phyloP scores from a whole-genome alignment of 2,797 vertebrate genomes.

The Rhynchotus rufescens region DNA sequence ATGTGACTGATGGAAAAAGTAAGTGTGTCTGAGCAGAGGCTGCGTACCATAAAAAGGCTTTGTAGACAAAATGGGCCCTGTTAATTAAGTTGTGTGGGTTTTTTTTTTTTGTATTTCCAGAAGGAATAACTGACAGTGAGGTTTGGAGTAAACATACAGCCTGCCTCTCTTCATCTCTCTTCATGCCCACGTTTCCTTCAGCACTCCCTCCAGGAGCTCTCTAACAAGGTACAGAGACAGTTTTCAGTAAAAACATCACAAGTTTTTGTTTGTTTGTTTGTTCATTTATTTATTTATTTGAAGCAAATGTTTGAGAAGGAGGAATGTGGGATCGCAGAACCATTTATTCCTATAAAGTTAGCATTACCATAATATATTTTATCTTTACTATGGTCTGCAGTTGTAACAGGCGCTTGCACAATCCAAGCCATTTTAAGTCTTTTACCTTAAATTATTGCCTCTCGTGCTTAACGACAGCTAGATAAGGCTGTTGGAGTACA shows the following conservation, averaged over 20 bases:
- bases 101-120: neutral
- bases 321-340: neutral
- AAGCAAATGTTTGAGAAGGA: neutral
- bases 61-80: conserved; percentile 27
- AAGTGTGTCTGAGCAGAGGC: conserved; percentile 51
- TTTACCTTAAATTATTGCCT: conserved; percentile 44
- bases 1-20: conserved; percentile 63
- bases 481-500: neutral
- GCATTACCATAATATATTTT: neutral
- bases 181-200: neutral
- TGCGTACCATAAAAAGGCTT: conserved; percentile 20
- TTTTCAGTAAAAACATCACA: neutral
- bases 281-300: neutral
- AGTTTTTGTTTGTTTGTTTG: neutral
- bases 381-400: neutral
- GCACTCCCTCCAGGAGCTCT: neutral
- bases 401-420: conserved; percentile 8
- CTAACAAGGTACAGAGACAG: neutral
- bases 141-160: neutral
- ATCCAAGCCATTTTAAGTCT: neutral
- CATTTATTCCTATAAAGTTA: neutral
- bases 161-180: neutral
- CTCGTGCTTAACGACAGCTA: neutral
- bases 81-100: conserved; percentile 35
- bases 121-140: neutral